Percentiles rank a stretch among this genome's conserved stretches.
Conservation (phyloP, 1,140 invertebrate genomes). For the Pseudomyrmex concolor region DNA sequence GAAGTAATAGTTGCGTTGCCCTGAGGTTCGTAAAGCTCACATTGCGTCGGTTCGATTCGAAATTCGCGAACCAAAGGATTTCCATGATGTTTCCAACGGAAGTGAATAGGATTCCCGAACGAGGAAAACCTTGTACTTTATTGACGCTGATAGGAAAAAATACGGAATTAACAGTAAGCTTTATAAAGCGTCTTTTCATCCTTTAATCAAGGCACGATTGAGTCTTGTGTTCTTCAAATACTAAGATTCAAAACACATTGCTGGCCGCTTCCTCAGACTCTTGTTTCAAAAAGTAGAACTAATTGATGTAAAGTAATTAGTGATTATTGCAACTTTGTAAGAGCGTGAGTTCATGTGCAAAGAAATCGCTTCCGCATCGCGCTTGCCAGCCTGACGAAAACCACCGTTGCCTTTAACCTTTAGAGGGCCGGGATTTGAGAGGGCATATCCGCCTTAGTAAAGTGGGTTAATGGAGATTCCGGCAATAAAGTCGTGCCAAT, state of each 20-base stretch:
- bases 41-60: slow-evolving; percentile 39
- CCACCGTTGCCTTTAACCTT: not conserved
- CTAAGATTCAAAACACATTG: too few species aligned
- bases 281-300: not conserved
- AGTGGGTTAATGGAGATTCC: slow-evolving; percentile 22
- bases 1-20: slow-evolving; percentile 63
- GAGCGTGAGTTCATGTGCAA: too few species aligned
- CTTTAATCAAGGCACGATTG: not conserved
- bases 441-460: too few species aligned
- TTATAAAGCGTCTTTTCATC: slow-evolving; percentile 20
- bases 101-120: slow-evolving; percentile 50
- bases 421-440: too few species aligned
- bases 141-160: slow-evolving; percentile 21
- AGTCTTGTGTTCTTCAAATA: not conserved
- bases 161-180: slow-evolving; percentile 40
- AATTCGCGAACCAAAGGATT: slow-evolving; percentile 56
- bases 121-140: slow-evolving; percentile 29
- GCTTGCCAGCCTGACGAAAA: not conserved
- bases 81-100: slow-evolving; percentile 26
- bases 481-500: slow-evolving; percentile 23
- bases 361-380: not conserved
- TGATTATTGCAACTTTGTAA: not conserved
- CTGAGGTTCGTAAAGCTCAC: slow-evolving; percentile 37
- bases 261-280: too few species aligned
- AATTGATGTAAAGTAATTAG: slow-evolving; percentile 6